phyloP scores from a whole-genome alignment of 2,113 vertebrate species.

The Argyrosomus japonicus region DNA sequence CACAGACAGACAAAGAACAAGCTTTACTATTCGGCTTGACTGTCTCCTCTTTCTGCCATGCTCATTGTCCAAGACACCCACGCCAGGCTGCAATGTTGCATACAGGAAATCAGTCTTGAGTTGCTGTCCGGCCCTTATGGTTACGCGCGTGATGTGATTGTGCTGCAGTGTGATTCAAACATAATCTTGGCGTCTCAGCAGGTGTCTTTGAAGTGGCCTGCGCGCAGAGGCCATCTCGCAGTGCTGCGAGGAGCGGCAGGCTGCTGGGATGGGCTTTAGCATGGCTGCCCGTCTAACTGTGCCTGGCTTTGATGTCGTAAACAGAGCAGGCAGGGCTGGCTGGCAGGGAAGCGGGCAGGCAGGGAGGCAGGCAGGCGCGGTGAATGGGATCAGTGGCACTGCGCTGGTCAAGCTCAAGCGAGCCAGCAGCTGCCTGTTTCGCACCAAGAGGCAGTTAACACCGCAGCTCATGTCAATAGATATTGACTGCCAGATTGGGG shows the following conservation, averaged over 20 bases:
- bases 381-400: slow-evolving; percentile 77
- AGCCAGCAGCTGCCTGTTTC: slow-evolving; percentile 75
- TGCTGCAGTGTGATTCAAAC: slow-evolving; percentile 56
- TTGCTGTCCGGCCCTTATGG: slow-evolving; percentile 26
- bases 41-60: slow-evolving; percentile 51
- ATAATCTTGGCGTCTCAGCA: slow-evolving; percentile 73
- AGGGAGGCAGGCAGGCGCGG: slow-evolving; percentile 51
- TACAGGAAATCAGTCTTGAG: slow-evolving; percentile 41
- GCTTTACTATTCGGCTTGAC: slow-evolving; percentile 62
- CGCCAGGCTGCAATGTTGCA: slow-evolving; percentile 27
- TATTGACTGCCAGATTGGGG: slow-evolving; percentile 75
- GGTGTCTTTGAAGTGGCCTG: slow-evolving; percentile 80
- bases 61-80: slow-evolving; percentile 54
- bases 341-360: slow-evolving; percentile 56
- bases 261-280: slow-evolving; percentile 76
- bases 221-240: slow-evolving; percentile 65
- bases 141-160: slow-evolving; percentile 41
- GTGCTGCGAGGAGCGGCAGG: slow-evolving; percentile 59
- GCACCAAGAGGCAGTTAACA: slow-evolving; percentile 74
- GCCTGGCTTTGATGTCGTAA: slow-evolving; percentile 79
- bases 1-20: slow-evolving; percentile 75
- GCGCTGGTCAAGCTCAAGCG: slow-evolving; percentile 73
- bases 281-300: slow-evolving; percentile 73
- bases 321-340: slow-evolving; percentile 70
- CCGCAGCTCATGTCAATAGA: slow-evolving; percentile 75